Evolutionary conservation across 2,797 vertebrate species (phyloP), one percentile per base, ranked within the genome.

Genomic region (Serranus cabrilla): DNA sequence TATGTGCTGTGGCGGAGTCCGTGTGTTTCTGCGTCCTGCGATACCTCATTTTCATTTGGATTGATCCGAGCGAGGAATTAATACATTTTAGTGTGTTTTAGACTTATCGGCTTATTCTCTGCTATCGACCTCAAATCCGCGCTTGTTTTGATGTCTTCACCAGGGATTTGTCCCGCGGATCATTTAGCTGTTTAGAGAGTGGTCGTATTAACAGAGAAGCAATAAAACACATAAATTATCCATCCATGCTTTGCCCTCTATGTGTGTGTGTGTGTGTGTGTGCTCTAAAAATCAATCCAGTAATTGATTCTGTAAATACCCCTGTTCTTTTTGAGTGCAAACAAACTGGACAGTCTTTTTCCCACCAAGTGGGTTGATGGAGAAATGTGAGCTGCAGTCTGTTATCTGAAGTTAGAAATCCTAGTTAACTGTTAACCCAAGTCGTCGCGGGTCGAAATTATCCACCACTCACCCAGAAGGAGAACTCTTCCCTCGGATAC

Each of bases 61-160:
- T 76, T 82, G 87, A 89, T 91, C 83, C 59, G 39, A 84, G 80
- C 47, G 10, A 43, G 57, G 82, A 82, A 85, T 92, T 92, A 93
- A 92, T 92, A 91, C 87, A 88, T 85, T 47, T 79, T 82, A 87
- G 88, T 83, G 85, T 84, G 70, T 85, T 85, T 76, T 37, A 62
- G 80, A 89, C 77, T 93, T 88, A 93, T 92, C 92, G 80, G 90
- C 89, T 92, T 92, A 90, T 79, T 84, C 78, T 39, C 77, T 43
- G 77, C 73, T 74, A 89, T 80, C 75, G 62, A 82, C 75, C 75
- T 79, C 80, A 85, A 93, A 93, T 87, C 90, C 89, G 67, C 50
- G 83, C 77, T 83, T 87, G 87, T 90, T 89, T 79, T 90, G 82
- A 76, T 65, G 90, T 90, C 79, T 88, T 88, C 78, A 69, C 72